Base-by-base conservation (phyloP, 2,797 vertebrate species). In the Eleutherodactylus coqui region DNA sequence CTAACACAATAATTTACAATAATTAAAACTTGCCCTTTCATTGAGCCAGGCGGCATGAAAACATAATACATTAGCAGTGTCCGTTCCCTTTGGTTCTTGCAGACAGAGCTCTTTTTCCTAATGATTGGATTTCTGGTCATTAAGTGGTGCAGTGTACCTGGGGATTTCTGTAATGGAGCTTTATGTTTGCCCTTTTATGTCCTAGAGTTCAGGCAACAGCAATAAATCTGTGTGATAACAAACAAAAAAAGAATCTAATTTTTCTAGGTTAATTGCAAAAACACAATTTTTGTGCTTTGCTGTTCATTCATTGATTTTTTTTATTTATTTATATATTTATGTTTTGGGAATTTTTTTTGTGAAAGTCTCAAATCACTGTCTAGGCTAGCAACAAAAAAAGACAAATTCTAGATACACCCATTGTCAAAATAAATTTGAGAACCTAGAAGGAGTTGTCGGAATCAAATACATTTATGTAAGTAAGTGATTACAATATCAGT, bases 121-220 rank as follows among this genome's bases (percentile, higher is more conserved):
- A 27, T 83, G 84, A 73, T 83, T 88, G 0, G 47, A 2, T 89
- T 88, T 88, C 47, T 70, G 58, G 67, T 83, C 24, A n/a, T 55
- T 88, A 82, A 75, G 51, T 53, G 60, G 49, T 27, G 55, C 47
- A 53, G 0, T 45, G 60, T 73, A 73, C 67, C 79, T 55, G 24
- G 38, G 53, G 2, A 19, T 14, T 64, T 21, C 2, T 62, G 29
- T 16, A 85, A 64, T 7, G 16, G 47, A 43, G 4, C 0, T 0
- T 85, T 87, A 75, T 34, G 38, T 85, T 78, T 79, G 64, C 73
- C 73, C 75, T 78, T 85, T 67, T 34, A 21, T 62, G 32, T 86
- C 83, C 58, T 60, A 43, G 32, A 86, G 84, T 75, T 80, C 53
- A 86, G 67, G 41, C 67, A 75, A 49, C 24, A 58, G 41, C 34